A percentile compares a stretch with the other conserved stretches of the same genome.
Evolutionary conservation across 2,797 vertebrate genomes (phyloP).

Genomic region (Liasis olivaceus): DNA sequence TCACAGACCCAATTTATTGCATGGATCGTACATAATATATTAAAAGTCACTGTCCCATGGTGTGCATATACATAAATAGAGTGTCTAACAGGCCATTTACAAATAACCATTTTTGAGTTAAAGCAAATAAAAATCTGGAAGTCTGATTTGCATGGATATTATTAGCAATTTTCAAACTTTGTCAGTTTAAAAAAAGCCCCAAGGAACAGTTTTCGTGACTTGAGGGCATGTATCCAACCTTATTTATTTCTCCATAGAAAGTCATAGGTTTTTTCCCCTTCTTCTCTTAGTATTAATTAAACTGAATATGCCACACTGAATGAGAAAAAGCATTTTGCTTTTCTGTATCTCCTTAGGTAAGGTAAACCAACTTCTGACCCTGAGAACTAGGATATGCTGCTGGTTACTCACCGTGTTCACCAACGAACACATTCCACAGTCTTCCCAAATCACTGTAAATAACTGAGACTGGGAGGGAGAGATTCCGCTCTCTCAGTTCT

Average conservation of each 20-base stretch:
- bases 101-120: neutral
- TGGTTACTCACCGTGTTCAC: slow-evolving; percentile 31
- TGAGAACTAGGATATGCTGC: slow-evolving; percentile 13
- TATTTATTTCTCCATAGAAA: neutral
- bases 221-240: neutral
- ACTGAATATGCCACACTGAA: neutral
- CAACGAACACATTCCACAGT: slow-evolving; percentile 38
- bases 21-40: neutral
- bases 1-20: neutral
- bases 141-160: neutral
- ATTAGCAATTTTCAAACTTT: neutral
- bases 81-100: neutral
- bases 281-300: neutral
- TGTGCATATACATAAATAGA: neutral
- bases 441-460: slow-evolving; percentile 39
- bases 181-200: neutral
- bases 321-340: slow-evolving; percentile 35
- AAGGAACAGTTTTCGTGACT: neutral
- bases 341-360: slow-evolving; percentile 17
- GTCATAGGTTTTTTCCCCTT: neutral
- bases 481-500: neutral
- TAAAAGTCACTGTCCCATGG: neutral
- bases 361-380: slow-evolving; percentile 26
- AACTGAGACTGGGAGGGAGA: slow-evolving; percentile 16
- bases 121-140: neutral